Conservation (phyloP, 2,113 vertebrate genomes). For the Periophthalmus modestus region DNA sequence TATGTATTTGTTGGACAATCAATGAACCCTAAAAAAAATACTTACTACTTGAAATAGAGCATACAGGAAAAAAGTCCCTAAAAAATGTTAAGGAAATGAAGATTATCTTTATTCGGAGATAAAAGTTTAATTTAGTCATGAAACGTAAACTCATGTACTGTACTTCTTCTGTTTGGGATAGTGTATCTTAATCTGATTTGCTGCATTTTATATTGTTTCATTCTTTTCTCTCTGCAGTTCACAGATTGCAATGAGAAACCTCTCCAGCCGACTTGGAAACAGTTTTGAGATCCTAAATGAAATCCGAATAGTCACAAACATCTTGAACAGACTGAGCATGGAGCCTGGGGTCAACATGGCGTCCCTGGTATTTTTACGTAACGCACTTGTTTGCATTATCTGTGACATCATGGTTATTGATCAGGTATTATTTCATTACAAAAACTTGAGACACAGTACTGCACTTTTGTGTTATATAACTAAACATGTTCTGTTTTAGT, state of each 20-base stretch:
- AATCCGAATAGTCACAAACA: constrained; percentile 64
- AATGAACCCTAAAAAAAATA: no score
- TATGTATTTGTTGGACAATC: no score
- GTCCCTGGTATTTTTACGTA: constrained; percentile 65
- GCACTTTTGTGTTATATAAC: not conserved
- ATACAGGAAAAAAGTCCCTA: no score
- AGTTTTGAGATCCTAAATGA: constrained; percentile 73
- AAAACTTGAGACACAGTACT: not conserved
- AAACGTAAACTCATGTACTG: no score
- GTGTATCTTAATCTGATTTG: no score
- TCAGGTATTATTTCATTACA: constrained; percentile 63
- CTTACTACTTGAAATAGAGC: no score
- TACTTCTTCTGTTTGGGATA: no score
- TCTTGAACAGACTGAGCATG: constrained; percentile 73
- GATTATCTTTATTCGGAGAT: no score
- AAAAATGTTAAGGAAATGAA: no score
- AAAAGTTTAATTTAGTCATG: no score
- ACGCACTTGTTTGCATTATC: constrained; percentile 64
- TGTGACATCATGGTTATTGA: constrained; percentile 59
- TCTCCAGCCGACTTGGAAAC: constrained; percentile 73
- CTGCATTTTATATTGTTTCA: not conserved
- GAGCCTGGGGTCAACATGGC: constrained; percentile 34
- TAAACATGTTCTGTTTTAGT: constrained; percentile 51
- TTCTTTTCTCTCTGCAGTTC: constrained; percentile 62
- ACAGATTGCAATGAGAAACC: constrained; percentile 68